phyloP scores from a whole-genome alignment of 2,113 vertebrate species.

The Mus spicilegus region DNA sequence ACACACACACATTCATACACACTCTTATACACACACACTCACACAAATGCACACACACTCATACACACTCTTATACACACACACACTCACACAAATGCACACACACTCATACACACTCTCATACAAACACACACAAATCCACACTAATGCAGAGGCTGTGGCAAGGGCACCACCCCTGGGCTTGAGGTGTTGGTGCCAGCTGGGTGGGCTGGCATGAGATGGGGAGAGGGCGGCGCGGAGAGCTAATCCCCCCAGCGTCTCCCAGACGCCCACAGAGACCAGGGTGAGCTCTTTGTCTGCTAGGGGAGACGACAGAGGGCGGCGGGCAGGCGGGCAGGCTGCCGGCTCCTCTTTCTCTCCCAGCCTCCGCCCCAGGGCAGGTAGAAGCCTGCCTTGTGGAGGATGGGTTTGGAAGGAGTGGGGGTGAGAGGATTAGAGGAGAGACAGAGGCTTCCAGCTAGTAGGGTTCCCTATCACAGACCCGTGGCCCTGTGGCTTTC shows the following conservation, averaged over 20 bases:
- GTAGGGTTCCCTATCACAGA: constrained; percentile 68
- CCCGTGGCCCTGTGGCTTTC: constrained; percentile 78
- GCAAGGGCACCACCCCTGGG: constrained; percentile 70
- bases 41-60: not conserved
- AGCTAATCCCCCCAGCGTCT: constrained; percentile 84
- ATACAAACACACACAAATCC: not conserved
- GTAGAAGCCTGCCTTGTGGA: constrained; percentile 85
- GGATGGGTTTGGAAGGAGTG: constrained; percentile 78
- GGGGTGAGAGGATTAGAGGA: constrained; percentile 78
- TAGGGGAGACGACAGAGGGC: constrained; percentile 75
- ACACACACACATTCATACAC: not conserved
- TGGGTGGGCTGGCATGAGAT: constrained; percentile 83
- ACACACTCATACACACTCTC: not conserved
- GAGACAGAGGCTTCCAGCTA: constrained; percentile 68
- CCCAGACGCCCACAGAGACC: constrained; percentile 83
- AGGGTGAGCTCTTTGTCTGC: constrained; percentile 80
- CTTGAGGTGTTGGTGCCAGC: constrained; percentile 75
- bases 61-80: not conserved
- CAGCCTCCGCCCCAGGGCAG: constrained; percentile 78
- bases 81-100: not conserved
- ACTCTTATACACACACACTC: not conserved
- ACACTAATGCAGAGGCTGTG: not conserved
- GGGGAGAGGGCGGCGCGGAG: constrained; percentile 77
- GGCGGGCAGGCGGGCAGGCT: constrained; percentile 69
- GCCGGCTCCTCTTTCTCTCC: constrained; percentile 71